A percentile compares a stretch with the other conserved stretches of the same genome.
These are phyloP conservation scores for Beaufortia kweichowensis DNA, from an alignment of 2,113 vertebrate genomes.

Conservation along the genomic window DNA sequence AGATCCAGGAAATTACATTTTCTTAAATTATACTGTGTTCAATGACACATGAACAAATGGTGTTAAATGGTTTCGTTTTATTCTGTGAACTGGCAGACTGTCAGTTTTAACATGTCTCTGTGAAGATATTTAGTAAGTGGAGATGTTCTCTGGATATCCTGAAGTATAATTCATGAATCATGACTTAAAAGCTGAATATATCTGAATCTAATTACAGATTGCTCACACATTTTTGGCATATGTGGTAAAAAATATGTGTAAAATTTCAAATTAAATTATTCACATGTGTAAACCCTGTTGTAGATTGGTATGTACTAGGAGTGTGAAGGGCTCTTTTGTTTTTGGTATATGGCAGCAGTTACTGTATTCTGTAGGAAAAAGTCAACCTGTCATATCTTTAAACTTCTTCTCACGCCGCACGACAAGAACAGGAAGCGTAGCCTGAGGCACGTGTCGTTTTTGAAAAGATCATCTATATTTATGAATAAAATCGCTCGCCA, in stretches of 20 bases:
- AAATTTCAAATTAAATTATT: too few relatives aligned
- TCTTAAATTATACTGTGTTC: neutral
- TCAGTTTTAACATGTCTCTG: neutral
- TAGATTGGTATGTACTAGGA: too few relatives aligned
- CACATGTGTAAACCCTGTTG: too few relatives aligned
- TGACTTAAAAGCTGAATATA: constrained; percentile 54
- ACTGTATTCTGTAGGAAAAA: too few relatives aligned
- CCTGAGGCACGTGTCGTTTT: constrained; percentile 22
- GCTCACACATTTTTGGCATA: too few relatives aligned
- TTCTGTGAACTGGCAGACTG: neutral
- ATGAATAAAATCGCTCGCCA: constrained; percentile 18
- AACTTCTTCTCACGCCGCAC: neutral
- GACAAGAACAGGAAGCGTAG: neutral
- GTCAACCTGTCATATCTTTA: neutral
- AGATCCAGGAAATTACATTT: constrained; percentile 24
- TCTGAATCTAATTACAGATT: too few relatives aligned
- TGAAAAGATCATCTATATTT: constrained; percentile 22
- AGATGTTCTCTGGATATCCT: neutral
- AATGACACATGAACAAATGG: constrained; percentile 10
- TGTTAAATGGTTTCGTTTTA: neutral
- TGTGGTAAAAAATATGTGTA: too few relatives aligned
- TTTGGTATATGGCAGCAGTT: too few relatives aligned
- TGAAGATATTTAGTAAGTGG: neutral
- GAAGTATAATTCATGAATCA: neutral
- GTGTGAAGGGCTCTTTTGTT: too few relatives aligned